These are phyloP conservation scores for Oceanites oceanicus DNA, from an alignment of 2,113 vertebrate genomes.

Conservation along the genomic window DNA sequence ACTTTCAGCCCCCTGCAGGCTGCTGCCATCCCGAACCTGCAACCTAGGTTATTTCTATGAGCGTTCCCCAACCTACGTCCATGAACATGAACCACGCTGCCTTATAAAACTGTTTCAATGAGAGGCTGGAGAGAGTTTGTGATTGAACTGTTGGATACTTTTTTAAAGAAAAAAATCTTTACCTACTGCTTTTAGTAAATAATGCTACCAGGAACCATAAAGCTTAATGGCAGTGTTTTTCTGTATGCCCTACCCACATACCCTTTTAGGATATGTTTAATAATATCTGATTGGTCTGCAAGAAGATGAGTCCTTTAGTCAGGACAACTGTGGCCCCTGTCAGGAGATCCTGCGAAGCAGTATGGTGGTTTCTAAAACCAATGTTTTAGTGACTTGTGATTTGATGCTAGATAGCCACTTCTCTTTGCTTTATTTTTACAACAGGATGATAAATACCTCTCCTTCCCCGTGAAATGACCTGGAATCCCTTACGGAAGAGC, in stretches of 20 bases:
- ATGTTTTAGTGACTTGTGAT: neutral
- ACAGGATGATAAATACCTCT: neutral
- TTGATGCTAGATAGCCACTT: neutral
- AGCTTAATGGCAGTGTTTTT: neutral
- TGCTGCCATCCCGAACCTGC: neutral
- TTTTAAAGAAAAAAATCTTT: neutral
- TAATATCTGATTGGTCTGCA: neutral
- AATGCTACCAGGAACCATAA: neutral
- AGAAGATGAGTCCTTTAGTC: neutral
- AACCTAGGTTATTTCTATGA: neutral
- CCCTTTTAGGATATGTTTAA: neutral
- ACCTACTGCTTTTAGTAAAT: neutral
- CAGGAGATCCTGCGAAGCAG: neutral
- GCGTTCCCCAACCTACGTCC: neutral
- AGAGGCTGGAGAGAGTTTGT: neutral
- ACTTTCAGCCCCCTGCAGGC: neutral
- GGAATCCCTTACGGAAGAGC: neutral
- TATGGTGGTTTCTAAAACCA: neutral
- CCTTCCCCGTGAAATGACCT: neutral
- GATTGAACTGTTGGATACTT: neutral
- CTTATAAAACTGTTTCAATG: neutral
- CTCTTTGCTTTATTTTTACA: neutral
- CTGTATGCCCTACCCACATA: neutral
- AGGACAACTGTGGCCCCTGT: neutral
- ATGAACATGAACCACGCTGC: neutral